These are phyloP conservation scores for Synanthedon andrenaeformis DNA, from an alignment of 2,888 invertebrate genomes.

Conservation along the genomic window DNA sequence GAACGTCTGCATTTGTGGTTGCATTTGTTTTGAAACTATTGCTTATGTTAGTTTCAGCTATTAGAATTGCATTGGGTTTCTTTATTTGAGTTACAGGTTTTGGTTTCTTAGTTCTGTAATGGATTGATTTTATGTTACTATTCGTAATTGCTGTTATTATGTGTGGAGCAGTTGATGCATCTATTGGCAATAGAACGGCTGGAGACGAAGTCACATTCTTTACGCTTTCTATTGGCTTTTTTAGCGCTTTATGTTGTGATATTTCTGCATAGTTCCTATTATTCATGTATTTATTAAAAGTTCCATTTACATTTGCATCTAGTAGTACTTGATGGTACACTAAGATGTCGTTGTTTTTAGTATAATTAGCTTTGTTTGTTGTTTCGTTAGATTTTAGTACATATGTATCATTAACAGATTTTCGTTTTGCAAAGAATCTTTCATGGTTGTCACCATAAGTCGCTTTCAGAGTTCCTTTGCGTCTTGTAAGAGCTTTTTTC, in stretches of 20 bases:
- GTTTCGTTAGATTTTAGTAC: neutral
- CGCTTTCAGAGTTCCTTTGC: conserved; percentile 62
- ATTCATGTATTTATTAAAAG: neutral
- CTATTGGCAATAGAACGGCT: conserved; percentile 11
- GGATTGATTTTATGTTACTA: conserved; percentile 50
- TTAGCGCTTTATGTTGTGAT: neutral
- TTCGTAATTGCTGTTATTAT: conserved; percentile 53
- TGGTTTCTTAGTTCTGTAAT: conserved; percentile 55
- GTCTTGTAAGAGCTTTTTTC: conserved; percentile 48
- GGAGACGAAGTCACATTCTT: conserved; percentile 1
- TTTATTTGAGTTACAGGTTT: conserved; percentile 48
- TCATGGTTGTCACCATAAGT: conserved; percentile 65
- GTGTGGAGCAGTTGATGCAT: conserved; percentile 25
- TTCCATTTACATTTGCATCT: neutral
- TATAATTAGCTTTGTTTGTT: neutral
- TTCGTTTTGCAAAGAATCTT: conserved; percentile 33
- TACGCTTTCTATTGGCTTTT: neutral
- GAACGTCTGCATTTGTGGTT: conserved; percentile 12
- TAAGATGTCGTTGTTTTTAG: too few relatives aligned
- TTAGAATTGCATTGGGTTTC: conserved; percentile 28
- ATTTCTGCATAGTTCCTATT: neutral
- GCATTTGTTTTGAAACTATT: conserved; percentile 19
- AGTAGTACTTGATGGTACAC: neutral
- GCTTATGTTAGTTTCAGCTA: conserved; percentile 15
- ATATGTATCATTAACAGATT: conserved; percentile 1